phyloP scores from a whole-genome alignment of 2,888 invertebrate genomes.

The Hirtodrosophila trivittata region DNA sequence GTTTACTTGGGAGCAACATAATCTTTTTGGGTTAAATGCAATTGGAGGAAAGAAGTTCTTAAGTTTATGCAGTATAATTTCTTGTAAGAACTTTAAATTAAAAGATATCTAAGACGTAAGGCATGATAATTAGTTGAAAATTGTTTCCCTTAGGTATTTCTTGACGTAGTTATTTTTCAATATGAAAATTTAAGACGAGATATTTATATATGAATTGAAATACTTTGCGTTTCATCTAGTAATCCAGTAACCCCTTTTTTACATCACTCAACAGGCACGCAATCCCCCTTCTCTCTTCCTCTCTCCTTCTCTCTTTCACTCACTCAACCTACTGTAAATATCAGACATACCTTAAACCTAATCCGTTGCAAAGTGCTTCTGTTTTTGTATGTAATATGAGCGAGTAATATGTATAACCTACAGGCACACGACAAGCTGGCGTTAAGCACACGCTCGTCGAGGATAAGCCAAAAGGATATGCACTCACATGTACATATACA shows the following conservation, averaged over 20 bases:
- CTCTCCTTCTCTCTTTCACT: background rate
- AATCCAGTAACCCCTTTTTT: conserved; percentile 54
- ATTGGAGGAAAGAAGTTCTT: too few species aligned
- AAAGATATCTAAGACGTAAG: too few species aligned
- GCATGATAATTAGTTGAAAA: too few species aligned
- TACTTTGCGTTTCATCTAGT: conserved; percentile 38
- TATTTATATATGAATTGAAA: conserved; percentile 9
- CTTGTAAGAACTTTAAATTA: too few species aligned
- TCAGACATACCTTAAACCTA: conserved; percentile 58
- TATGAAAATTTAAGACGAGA: conserved; percentile 6
- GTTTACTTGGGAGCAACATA: too few species aligned
- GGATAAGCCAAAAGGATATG: conserved; percentile 70
- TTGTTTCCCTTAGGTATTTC: too few species aligned
- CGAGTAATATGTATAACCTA: conserved; percentile 61
- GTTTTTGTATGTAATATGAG: conserved; percentile 62
- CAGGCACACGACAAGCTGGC: conserved; percentile 55
- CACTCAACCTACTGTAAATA: conserved; percentile 8
- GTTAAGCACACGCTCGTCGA: conserved; percentile 50
- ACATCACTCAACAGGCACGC: conserved; percentile 23
- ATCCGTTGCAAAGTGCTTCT: conserved; percentile 72
- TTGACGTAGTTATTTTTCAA: background rate
- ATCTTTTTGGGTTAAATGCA: too few species aligned
- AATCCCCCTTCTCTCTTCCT: background rate
- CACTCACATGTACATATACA: conserved; percentile 23
- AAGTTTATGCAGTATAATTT: too few species aligned